Evolutionary conservation across 2,888 invertebrate genomes (phyloP), one percentile per base, ranked within the genome.

Genomic region (Ennomos fuscantarius): DNA sequence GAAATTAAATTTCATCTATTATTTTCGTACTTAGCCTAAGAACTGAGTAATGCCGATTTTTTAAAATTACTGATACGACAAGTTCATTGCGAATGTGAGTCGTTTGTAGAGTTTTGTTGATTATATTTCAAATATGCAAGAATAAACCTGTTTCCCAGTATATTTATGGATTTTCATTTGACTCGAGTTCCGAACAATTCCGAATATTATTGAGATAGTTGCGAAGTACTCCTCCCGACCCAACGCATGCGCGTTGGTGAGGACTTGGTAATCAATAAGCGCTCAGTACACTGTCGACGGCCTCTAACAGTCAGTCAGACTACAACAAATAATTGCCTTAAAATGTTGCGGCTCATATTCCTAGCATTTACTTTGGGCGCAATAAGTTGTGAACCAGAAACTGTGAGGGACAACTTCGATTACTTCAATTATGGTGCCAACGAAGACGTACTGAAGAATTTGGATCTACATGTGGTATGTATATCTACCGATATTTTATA

Each of bases 371-470:
- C 72, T 51, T 69, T 80, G 35, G 72, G 70, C 51, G 80, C 79
- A 15, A 76, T 87, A 8, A 65, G 78, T 54, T 84, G 90, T 72
- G 92, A 92, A 70, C 92, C 92, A 34, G 92, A 92, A 78, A 85
- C 88, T 13, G 91, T 92, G 33, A 72, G 92, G 50, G 92, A 90
- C 35, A 91, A 89, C 64, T 83, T 88, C 39, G 92, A 91, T 63
- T 91, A 91, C 73, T 90, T 89, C 64, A 89, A 82, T 69, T 91
- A 89, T 69, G 89, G 89, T 5, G 77, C 79, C 48, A 87, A 82
- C 58, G 91, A 91, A 40, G 89, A 89, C 64, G 66, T 86, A 42
- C 67, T 90, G 49, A 89, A 87, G 73, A 91, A 82, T 65, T 73
- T 89, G 66, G 87, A 89, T 59, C 71, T 87, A 35, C 87, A 88